phyloP scores from a whole-genome alignment of 2,888 invertebrate genomes.

The Tiphia femorata region DNA sequence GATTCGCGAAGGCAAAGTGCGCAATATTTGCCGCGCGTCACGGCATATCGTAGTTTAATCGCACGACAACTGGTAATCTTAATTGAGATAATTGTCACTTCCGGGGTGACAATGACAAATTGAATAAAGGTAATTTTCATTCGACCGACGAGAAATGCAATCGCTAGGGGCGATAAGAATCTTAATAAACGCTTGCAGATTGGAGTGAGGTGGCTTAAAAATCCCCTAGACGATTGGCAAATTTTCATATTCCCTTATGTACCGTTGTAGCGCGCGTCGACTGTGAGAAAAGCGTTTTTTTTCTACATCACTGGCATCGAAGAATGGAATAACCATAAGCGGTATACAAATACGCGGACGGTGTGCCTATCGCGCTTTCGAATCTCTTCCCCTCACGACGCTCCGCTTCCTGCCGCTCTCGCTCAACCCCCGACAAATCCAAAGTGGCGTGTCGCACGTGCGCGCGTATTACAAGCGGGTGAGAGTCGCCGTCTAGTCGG shows the following conservation, averaged over 20 bases:
- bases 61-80: constrained; percentile 3
- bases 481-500: neutral
- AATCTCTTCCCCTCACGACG: neutral
- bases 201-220: no score
- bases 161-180: neutral
- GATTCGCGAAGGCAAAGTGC: constrained; percentile 1
- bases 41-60: constrained; percentile 1
- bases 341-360: no score
- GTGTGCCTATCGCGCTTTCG: no score
- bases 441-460: constrained; percentile 4
- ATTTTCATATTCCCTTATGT: no score
- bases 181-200: no score
- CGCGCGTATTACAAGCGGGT: neutral
- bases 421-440: neutral
- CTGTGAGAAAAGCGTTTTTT: no score
- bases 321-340: no score
- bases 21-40: neutral
- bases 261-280: no score
- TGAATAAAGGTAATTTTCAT: no score
- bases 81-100: constrained; percentile 8
- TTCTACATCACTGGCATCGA: no score
- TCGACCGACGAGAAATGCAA: neutral
- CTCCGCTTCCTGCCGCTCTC: neutral
- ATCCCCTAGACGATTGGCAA: no score
- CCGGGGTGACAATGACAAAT: no score